Evolutionary conservation across 2,888 invertebrate species (phyloP).

Genomic region (Thysanoteuthis rhombus): DNA sequence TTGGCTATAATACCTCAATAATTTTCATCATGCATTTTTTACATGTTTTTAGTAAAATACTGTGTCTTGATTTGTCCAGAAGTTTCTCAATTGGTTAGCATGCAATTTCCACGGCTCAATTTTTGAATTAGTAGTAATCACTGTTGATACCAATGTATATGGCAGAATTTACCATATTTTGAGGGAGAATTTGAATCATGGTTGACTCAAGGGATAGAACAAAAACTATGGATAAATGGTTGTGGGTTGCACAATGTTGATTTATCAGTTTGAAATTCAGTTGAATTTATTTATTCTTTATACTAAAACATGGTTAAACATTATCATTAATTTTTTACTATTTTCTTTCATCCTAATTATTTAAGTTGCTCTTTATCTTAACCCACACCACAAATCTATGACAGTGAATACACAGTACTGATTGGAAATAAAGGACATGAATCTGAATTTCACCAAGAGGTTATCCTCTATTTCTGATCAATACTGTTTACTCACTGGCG

Average conservation of each 20-base stretch:
- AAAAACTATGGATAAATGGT: neutral
- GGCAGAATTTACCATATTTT: neutral
- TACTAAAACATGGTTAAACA: too few species aligned
- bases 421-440: too few species aligned
- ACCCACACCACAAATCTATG: too few species aligned
- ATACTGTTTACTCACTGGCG: too few species aligned
- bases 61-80: neutral
- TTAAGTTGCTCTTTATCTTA: too few species aligned
- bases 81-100: neutral
- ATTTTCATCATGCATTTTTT: neutral
- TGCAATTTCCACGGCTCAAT: neutral
- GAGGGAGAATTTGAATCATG: neutral
- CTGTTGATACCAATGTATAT: neutral
- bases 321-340: too few species aligned
- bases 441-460: too few species aligned
- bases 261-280: neutral
- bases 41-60: neutral
- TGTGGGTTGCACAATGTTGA: neutral
- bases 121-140: neutral
- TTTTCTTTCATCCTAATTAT: too few species aligned
- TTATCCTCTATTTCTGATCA: too few species aligned
- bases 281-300: too few species aligned
- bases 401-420: too few species aligned
- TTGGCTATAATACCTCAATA: neutral
- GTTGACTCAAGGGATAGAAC: neutral